Evolutionary conservation across 37 sponge, comb jelly and placozoan species (phyloP).

Genomic region (Oopsacas minuta): DNA sequence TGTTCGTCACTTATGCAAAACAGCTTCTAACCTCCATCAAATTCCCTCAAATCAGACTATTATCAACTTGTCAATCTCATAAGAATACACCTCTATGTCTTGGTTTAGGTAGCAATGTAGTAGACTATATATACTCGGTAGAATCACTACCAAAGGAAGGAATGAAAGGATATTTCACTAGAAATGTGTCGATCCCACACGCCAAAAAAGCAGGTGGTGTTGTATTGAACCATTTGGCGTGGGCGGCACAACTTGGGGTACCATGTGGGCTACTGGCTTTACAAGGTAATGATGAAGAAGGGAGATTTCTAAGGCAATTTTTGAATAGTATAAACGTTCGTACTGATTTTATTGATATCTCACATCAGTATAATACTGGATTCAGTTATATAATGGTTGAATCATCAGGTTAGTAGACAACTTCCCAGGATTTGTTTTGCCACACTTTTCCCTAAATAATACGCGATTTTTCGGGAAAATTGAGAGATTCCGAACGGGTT

Average conservation of each 20-base stretch:
- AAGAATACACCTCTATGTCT: constrained; percentile 11
- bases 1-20: too few species aligned
- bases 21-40: too few species aligned
- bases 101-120: constrained; percentile 88
- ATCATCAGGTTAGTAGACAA: not conserved
- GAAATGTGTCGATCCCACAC: constrained; percentile 23
- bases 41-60: too few species aligned
- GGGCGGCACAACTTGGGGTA: constrained; percentile 72
- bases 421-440: too few species aligned
- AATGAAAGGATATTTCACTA: constrained; percentile 60
- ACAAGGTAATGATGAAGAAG: constrained; percentile 63
- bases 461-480: too few species aligned
- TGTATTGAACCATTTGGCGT: constrained; percentile 64
- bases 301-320: constrained; percentile 33
- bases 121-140: constrained; percentile 66
- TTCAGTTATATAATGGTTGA: constrained; percentile 9
- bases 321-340: constrained; percentile 37
- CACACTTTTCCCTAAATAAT: too few species aligned
- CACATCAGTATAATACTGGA: not conserved
- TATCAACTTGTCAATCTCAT: not conserved
- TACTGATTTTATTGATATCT: constrained; percentile 37
- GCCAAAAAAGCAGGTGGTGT: constrained; percentile 52
- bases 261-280: constrained; percentile 58
- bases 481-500: too few species aligned
- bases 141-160: constrained; percentile 64